These are phyloP conservation scores for Poecilia velifera DNA, from an alignment of 2,797 vertebrate genomes.

Conservation along the genomic window DNA sequence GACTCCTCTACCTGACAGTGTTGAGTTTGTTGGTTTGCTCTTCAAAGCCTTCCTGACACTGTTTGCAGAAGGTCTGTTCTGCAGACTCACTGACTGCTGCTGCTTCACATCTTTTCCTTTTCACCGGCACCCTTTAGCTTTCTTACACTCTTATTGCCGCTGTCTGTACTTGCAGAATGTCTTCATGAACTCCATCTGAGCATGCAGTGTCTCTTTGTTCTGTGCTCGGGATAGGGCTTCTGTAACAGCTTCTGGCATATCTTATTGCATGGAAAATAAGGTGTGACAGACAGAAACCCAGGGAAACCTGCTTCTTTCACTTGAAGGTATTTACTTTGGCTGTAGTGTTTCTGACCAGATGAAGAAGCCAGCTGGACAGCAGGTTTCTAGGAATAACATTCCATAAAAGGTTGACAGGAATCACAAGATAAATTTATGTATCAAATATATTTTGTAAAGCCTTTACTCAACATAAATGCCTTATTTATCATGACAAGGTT, in stretches of 20 bases:
- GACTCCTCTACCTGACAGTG: slow-evolving; percentile 57
- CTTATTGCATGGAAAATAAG: slow-evolving; percentile 21
- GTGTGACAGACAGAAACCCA: slow-evolving; percentile 38
- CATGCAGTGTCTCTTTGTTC: slow-evolving; percentile 38
- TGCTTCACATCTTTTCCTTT: slow-evolving; percentile 31
- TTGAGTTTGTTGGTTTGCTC: slow-evolving; percentile 58
- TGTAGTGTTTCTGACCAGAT: slow-evolving; percentile 42
- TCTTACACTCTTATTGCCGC: slow-evolving; percentile 20
- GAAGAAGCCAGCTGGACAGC: slow-evolving; percentile 45
- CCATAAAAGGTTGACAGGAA: neutral
- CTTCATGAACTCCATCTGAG: neutral
- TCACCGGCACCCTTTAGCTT: slow-evolving; percentile 12
- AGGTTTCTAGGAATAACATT: slow-evolving; percentile 20
- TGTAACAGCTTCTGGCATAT: slow-evolving; percentile 39
- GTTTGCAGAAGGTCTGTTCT: slow-evolving; percentile 65
- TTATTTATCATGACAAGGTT: neutral
- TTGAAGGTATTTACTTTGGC: neutral
- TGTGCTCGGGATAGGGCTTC: slow-evolving; percentile 3
- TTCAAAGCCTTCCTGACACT: slow-evolving; percentile 70
- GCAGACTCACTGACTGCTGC: slow-evolving; percentile 53
- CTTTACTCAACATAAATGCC: neutral
- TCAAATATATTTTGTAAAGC: neutral
- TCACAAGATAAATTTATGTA: neutral
- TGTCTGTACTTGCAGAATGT: slow-evolving; percentile 10
- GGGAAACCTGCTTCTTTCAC: slow-evolving; percentile 25